phyloP scores from a whole-genome alignment of 2,888 invertebrate genomes.

The Tanytarsus gracilentus region DNA sequence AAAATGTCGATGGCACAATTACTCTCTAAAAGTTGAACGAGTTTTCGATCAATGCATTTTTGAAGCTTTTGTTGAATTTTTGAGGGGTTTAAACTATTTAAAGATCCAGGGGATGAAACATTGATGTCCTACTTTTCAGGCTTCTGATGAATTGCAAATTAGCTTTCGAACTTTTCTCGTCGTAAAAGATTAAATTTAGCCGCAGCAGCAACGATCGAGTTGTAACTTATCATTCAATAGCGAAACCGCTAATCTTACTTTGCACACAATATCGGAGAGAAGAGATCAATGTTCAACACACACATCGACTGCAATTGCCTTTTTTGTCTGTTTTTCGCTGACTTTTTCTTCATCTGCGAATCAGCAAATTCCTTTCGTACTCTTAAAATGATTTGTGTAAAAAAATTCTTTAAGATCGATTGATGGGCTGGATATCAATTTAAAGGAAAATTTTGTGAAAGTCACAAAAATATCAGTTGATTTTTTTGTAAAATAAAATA shows the following conservation, averaged over 20 bases:
- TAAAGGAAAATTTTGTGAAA: conserved; percentile 3
- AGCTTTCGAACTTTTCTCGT: no score
- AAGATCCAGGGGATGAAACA: no score
- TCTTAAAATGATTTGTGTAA: conserved; percentile 3
- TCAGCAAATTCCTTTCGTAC: not conserved
- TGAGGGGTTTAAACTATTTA: no score
- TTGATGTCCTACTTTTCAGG: not conserved
- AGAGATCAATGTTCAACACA: not conserved
- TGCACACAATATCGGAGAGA: not conserved
- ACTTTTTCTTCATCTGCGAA: not conserved
- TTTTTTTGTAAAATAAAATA: not conserved
- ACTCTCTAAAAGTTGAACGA: no score
- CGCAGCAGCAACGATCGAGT: not conserved
- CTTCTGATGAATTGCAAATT: not conserved
- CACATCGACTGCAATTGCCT: not conserved
- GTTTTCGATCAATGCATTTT: no score
- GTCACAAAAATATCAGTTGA: no score
- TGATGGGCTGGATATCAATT: no score
- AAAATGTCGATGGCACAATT: no score
- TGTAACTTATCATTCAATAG: not conserved
- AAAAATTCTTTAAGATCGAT: not conserved
- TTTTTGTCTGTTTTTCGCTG: not conserved
- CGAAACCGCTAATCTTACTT: not conserved
- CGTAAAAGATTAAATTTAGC: not conserved
- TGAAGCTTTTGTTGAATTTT: no score